These are phyloP conservation scores for Drosophila subobscura DNA, from an alignment of 1,140 invertebrate genomes.

Conservation along the genomic window DNA sequence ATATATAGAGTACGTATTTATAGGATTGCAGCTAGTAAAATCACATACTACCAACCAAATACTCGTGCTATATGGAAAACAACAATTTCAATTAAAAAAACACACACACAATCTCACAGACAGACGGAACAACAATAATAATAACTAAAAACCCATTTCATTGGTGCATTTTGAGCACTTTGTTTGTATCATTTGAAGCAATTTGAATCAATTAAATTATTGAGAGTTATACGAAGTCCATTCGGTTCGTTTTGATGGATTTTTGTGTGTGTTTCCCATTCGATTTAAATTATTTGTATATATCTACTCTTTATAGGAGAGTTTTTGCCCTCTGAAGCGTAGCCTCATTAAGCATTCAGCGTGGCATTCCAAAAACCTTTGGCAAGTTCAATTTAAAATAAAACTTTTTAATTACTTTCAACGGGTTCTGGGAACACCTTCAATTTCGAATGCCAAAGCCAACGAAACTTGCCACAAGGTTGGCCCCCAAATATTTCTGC, in stretches of 20 bases:
- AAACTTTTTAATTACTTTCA: constrained; percentile 67
- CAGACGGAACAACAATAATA: constrained; percentile 21
- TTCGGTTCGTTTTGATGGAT: constrained; percentile 7
- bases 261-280: constrained; percentile 13
- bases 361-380: constrained; percentile 39
- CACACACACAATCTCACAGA: constrained; percentile 5
- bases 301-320: background rate
- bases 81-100: constrained; percentile 58
- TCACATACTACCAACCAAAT: constrained; percentile 25
- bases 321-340: constrained; percentile 7
- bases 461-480: constrained; percentile 56
- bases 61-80: constrained; percentile 31
- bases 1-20: constrained; percentile 53
- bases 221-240: constrained; percentile 16
- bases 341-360: constrained; percentile 40
- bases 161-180: constrained; percentile 31
- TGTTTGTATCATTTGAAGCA: constrained; percentile 34
- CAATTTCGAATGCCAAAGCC: constrained; percentile 59
- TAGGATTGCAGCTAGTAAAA: constrained; percentile 44
- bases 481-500: constrained; percentile 42
- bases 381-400: constrained; percentile 54
- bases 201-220: constrained; percentile 46
- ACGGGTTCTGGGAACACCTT: constrained; percentile 48
- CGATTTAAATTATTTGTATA: constrained; percentile 3
- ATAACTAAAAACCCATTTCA: constrained; percentile 42